These are phyloP conservation scores for Cyrtodaria siliqua DNA, from an alignment of 2,888 invertebrate genomes.

Conservation along the genomic window DNA sequence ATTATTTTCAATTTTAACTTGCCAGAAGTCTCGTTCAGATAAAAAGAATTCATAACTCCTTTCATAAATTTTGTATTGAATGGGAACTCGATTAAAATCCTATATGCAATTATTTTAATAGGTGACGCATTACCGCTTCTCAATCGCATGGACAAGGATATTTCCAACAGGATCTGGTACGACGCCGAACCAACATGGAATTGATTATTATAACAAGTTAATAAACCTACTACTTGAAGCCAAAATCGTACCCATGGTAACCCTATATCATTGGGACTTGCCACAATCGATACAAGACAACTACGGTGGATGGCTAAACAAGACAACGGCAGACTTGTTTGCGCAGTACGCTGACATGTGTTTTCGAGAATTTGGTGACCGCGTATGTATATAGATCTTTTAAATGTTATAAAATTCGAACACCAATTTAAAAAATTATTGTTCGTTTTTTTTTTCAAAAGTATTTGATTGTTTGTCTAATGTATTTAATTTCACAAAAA, in stretches of 20 bases:
- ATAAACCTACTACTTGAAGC: slow-evolving; percentile 90
- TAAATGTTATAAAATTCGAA: too few species aligned
- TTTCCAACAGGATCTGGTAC: slow-evolving; percentile 87
- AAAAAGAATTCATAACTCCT: too few species aligned
- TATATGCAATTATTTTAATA: too few species aligned
- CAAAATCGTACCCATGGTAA: slow-evolving; percentile 88
- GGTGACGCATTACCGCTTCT: slow-evolving; percentile 84
- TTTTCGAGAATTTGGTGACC: slow-evolving; percentile 84
- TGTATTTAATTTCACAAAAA: too few species aligned
- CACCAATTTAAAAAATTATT: too few species aligned
- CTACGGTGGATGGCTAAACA: slow-evolving; percentile 85
- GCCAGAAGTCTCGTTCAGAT: too few species aligned
- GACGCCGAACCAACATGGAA: slow-evolving; percentile 87
- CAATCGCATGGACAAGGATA: slow-evolving; percentile 91
- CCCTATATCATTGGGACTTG: slow-evolving; percentile 87
- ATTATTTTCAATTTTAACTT: too few species aligned
- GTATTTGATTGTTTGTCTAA: too few species aligned
- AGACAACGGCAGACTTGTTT: slow-evolving; percentile 79
- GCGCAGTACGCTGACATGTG: slow-evolving; percentile 84
- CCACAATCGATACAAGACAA: slow-evolving; percentile 83
- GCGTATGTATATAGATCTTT: slow-evolving; percentile 70
- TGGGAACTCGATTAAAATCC: too few species aligned
- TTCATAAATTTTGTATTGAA: too few species aligned
- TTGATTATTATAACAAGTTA: slow-evolving; percentile 92
- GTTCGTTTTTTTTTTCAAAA: too few species aligned